Evolutionary conservation across 2,888 invertebrate genomes (phyloP), one percentile per base, ranked within the genome.

Genomic region (Calameuta pallipes): DNA sequence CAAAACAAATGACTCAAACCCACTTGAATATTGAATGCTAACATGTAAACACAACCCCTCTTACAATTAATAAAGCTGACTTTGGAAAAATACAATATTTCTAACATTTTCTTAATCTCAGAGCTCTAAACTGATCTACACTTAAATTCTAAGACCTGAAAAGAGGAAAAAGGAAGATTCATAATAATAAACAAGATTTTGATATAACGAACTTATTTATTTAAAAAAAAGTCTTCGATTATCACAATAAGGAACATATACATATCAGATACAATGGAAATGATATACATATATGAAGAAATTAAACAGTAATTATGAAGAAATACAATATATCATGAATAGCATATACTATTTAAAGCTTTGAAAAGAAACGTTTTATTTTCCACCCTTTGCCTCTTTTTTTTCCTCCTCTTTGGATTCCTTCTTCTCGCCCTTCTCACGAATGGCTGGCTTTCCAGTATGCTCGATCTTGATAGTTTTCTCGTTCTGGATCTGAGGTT

Each of bases 401-500:
- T 41, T 31, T 36, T 73, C 73, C 1, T 75, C 31, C 31, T 78
- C 75, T 11, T 78, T 31, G 13, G 12, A 31, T n/a, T 41, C 30
- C 12, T 35, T 33, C 6, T 68, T 73, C 3, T 73, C 73, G 12
- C 69, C 69, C 36, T 70, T 73, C 0, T 76, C 76, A 35, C 69
- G 73, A 4, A 74, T 30, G 11, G 79, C 79, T 34, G 79, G 79
- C 73, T 76, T 74, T 13, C 79, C 79, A 23, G 79, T 79, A 33
- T 79, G 79, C 31, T 79, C 74, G 34, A 79, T 79, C 56, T 76
- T 76, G 41, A 79, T 79, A 15, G 12, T 6, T 33, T 76, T 36
- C 70, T 69, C 79, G 36, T 76, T 76, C 70, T 79, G 74, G 12
- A 70, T 2, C 35, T 79, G 36, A 3, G 79, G 74, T 69, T 73